phyloP scores from a whole-genome alignment of 2,113 vertebrate genomes.

The Proteles cristata region DNA sequence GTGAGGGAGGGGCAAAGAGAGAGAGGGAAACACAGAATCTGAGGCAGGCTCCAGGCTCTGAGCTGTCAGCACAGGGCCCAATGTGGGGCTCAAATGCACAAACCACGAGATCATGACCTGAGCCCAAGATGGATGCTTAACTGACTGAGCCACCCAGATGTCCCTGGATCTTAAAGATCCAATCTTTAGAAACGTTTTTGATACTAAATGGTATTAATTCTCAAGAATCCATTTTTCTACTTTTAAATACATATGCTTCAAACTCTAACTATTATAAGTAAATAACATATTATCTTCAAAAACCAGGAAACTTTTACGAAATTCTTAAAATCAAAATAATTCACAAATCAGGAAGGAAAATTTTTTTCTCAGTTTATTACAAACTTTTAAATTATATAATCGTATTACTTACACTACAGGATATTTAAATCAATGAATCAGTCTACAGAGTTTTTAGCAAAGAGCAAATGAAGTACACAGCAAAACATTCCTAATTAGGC shows the following conservation, averaged over 20 bases:
- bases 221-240: not conserved
- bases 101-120: too few species aligned
- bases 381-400: constrained; percentile 58
- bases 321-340: constrained; percentile 54
- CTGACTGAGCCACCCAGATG: too few species aligned
- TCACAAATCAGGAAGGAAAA: constrained; percentile 74
- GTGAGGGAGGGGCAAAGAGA: not conserved
- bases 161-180: too few species aligned
- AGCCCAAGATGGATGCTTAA: too few species aligned
- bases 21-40: too few species aligned
- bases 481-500: not conserved
- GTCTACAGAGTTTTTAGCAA: constrained; percentile 49
- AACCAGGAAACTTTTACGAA: constrained; percentile 73
- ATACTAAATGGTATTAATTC: not conserved
- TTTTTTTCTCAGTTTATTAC: constrained; percentile 48
- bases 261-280: not conserved
- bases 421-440: not conserved
- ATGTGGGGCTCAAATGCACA: too few species aligned
- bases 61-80: too few species aligned
- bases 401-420: not conserved
- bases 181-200: not conserved
- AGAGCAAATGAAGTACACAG: not conserved
- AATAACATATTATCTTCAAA: constrained; percentile 42
- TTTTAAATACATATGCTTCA: not conserved
- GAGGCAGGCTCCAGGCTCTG: too few species aligned